A percentile compares a stretch with the other conserved stretches of the same genome.
These are phyloP conservation scores for Dione vanillae DNA, from an alignment of 2,888 invertebrate genomes.

Conservation along the genomic window DNA sequence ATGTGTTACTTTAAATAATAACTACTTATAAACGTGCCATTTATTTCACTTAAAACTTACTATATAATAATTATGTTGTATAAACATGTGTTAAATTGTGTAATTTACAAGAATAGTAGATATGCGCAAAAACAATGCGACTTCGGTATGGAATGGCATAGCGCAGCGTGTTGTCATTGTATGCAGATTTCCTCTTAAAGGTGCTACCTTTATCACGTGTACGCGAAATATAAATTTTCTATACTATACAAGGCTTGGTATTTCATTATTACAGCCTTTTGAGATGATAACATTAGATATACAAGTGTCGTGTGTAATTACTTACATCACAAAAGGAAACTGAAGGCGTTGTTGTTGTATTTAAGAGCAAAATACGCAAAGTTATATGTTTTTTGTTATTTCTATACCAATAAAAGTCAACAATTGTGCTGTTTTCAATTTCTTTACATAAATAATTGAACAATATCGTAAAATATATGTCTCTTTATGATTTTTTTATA, in stretches of 20 bases:
- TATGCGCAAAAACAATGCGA: constrained; percentile 45
- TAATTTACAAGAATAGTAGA: constrained; percentile 39
- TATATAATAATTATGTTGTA: constrained; percentile 31
- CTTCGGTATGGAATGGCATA: constrained; percentile 48
- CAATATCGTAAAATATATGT: no score
- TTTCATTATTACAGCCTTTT: constrained; percentile 65
- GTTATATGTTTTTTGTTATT: background rate
- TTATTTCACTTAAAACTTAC: background rate
- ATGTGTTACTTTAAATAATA: background rate
- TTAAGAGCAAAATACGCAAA: background rate
- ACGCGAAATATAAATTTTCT: constrained; percentile 65
- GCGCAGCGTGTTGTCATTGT: constrained; percentile 60
- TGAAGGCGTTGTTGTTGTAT: background rate
- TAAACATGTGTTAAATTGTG: constrained; percentile 29
- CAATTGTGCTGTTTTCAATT: no score
- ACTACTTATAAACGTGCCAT: background rate
- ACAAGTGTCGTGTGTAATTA: constrained; percentile 29
- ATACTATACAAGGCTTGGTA: constrained; percentile 57
- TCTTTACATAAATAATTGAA: no score
- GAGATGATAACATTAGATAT: constrained; percentile 58
- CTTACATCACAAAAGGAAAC: constrained; percentile 20
- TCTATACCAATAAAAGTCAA: no score
- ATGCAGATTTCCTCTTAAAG: constrained; percentile 72
- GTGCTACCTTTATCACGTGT: constrained; percentile 66
- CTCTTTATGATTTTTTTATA: no score